Evolutionary conservation across 2,888 invertebrate genomes (phyloP), one percentile per base, ranked within the genome.

Genomic region (Tryphoninae sp.): DNA sequence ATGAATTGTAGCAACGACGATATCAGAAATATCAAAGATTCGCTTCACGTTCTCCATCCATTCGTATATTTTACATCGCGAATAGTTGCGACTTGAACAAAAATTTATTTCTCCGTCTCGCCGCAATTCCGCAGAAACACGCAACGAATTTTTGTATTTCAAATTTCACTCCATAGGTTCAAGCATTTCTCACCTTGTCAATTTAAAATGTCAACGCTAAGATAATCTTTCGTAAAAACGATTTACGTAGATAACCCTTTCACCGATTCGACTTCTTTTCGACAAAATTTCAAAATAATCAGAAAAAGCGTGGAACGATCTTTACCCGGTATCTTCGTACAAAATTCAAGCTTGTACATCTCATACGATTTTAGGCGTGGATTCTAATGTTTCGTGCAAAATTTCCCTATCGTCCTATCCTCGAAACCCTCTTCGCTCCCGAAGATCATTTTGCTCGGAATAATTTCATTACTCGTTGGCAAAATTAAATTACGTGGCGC

Each of bases 401-500:
- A 13, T 45, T 13, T 62, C 33, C 33, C 16, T 33, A 62, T 62
- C 33, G 9, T 33, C 13, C 13, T 33, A 33, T 33, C 16, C 62
- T 62, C 62, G 62, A 26, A 53, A 13, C 53, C 19, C 6, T 59
- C 8, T 22, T 9, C 59, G 13, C 22, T 55, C 67, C 26, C 42
- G 42, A 67, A 40, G 8, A 40, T 23, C 49, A 67, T 67, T 67
- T 67, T 51, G 67, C 49, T 49, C 49, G 51, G 22, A 53, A 67
- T 49, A 49, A 67, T 67, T 67, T 67, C 67, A 53, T 67, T 67
- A 67, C 26, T 23, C 67, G 67, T 49, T 22, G 72, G 78, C 78
- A 58, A 80, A 81, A 83, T 83, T 81, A 80, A 85, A 85, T 85
- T 81, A 84, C 81, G 67, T 75, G 78, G 42, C 59, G 61, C 59